Base-by-base conservation (phyloP, 2,113 vertebrate genomes). In the Gadus macrocephalus region DNA sequence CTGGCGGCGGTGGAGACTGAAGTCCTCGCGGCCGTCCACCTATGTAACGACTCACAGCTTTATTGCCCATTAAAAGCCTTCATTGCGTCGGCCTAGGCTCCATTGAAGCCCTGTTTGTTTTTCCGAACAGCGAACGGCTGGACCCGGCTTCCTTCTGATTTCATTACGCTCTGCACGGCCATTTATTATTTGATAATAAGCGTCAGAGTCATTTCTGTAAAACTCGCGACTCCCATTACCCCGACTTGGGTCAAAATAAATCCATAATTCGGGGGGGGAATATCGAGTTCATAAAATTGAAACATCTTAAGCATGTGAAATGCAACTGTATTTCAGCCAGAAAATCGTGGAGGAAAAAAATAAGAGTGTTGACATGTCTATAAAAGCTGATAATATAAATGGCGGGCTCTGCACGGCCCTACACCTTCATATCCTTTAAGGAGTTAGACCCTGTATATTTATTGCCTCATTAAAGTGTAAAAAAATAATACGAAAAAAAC, bases 331-430 rank as follows among this genome's bases (percentile, higher is more conserved):
- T 68, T 66, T 77, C 67, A 68, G 86, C 83, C 83, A 87, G 87
- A 65, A 74, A 83, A 77, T 80, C 76, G 31, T 68, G 72, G 82
- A 63, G 64, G 64, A 74, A 58, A 68, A 22, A 86, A 83, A 83
- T 79, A 83, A 62, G 31, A 91, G 92, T 93, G 93, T 90, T 94
- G 94, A 95, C 93, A 94, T 91, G 90, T 92, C 92, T 89, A 93
- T 95, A 94, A 95, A 94, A 92, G 91, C 88, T 91, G 92, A 93
- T 93, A 91, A 93, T 92, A 91, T 91, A 92, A 93, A 92, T 82
- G 90, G 85, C 88, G 84, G 88, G 83, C 72, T 87, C 89, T 91
- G 90, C 90, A 89, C 88, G 81, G 89, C 85, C 83, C 86, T 82
- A 82, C 85, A 81, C 90, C 89, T 91, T 81, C 90, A 89, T 91